Base-by-base conservation (phyloP, 2,888 invertebrate species). In the Autographa pulchrina region DNA sequence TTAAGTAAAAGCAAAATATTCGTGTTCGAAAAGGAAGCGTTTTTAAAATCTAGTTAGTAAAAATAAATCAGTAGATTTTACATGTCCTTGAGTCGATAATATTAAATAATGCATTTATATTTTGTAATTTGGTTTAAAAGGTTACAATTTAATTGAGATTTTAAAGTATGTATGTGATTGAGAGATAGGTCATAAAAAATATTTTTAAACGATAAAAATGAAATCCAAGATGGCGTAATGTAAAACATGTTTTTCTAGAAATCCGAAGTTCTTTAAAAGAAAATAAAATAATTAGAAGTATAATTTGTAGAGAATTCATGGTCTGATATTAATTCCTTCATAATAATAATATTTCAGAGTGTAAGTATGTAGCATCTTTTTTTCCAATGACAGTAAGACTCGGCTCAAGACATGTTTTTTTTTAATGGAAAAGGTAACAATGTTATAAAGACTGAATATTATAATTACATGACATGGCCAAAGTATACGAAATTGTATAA, bases 1-100 rank as follows among this genome's bases (percentile, higher is more conserved):
- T 86, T 87, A 71, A 85, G 89, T 0, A 91, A 90, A 68, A 94
- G 93, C 80, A 92, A 90, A 82, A 88, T 94, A 76, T 87, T 92
- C 43, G 73, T 85, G 0, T 93, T 92, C 59, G 94, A 95, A 81
- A 92, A 89, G 66, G 94, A 94, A 71, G 77, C 81, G 0, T 93
- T 94, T 86, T 75, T 94, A 64, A 92, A 90, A 69, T 63, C 82
- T 76, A 88, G 86, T 72, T 85, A 84, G 75, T 61, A 69, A 65
- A 58, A 63, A 38, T 13, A 65, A 43, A 52, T 41, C 13, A 0
- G 62, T 60, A 16, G 70, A 62, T 74, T 64, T 11, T 32, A 54
- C 32, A n/a, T 70, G 65, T 69, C 62, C 62, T 62, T 63, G 69
- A 71, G 74, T 74, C 66, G 69, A 67, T 67, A 62, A 66, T 68